These are phyloP conservation scores for Tyrannus savana DNA, from an alignment of 2,113 vertebrate species.

Conservation along the genomic window DNA sequence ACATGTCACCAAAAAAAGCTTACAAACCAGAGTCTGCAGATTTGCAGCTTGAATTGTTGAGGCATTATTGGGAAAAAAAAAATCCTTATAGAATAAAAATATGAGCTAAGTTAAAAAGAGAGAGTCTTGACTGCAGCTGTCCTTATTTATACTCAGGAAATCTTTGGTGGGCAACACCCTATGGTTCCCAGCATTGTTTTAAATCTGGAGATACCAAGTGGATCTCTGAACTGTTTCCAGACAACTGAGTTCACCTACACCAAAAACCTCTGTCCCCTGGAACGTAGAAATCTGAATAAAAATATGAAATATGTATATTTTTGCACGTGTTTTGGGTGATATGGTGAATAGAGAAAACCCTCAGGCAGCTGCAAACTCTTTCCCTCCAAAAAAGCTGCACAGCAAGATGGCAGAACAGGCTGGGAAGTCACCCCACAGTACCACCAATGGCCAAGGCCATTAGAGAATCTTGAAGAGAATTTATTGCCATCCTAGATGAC, in stretches of 20 bases:
- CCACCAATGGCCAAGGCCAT: neutral
- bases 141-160: neutral
- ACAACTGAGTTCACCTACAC: neutral
- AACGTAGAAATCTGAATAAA: neutral
- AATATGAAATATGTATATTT: neutral
- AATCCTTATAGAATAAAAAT: neutral
- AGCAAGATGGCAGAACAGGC: neutral
- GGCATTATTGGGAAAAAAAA: neutral
- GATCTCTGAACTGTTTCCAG: neutral
- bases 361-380: neutral
- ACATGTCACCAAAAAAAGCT: constrained; percentile 25
- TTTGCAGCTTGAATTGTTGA: constrained; percentile 1
- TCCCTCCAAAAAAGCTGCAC: neutral
- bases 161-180: neutral
- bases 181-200: neutral
- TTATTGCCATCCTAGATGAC: fast-evolving
- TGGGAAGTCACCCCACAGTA: neutral
- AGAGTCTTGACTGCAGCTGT: neutral
- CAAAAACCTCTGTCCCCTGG: neutral
- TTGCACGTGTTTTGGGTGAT: neutral
- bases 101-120: neutral
- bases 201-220: neutral
- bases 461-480: neutral
- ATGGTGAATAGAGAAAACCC: neutral
- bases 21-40: neutral